A percentile compares a stretch with the other conserved stretches of the same genome.
phyloP scores from a whole-genome alignment of 2,113 vertebrate genomes.

The Oenanthe oenanthe region DNA sequence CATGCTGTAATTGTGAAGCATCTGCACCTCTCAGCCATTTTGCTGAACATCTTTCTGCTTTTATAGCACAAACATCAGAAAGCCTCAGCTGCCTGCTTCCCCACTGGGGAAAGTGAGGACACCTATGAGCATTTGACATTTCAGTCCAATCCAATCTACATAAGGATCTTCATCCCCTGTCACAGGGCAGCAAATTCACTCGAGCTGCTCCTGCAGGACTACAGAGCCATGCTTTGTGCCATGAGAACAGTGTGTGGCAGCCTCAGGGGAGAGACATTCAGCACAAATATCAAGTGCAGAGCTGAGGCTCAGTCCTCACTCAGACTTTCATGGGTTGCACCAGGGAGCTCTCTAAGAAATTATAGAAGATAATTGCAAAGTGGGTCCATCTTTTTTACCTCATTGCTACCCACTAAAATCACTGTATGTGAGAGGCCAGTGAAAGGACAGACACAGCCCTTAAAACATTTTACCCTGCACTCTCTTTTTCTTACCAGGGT shows the following conservation, averaged over 20 bases:
- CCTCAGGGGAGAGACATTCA: not conserved
- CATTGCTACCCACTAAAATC: not conserved
- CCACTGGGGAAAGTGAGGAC: not conserved
- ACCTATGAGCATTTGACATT: conserved; percentile 3
- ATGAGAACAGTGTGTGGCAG: not conserved
- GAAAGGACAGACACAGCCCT: not conserved
- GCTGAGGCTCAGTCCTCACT: not conserved
- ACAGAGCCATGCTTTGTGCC: not conserved
- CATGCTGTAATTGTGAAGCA: not conserved
- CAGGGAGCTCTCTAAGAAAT: not conserved
- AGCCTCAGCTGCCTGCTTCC: fast-evolving
- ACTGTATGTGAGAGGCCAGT: not conserved
- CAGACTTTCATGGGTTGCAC: not conserved
- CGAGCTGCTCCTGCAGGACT: not conserved
- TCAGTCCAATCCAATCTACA: not conserved
- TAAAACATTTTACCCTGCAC: not conserved
- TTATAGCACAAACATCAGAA: not conserved
- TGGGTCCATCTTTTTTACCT: not conserved
- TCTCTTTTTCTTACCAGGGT: not conserved
- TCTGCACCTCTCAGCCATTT: not conserved
- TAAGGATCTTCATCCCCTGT: not conserved
- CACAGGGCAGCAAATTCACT: not conserved
- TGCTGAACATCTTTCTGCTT: not conserved
- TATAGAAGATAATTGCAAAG: not conserved
- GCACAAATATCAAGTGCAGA: not conserved